Base-by-base conservation (phyloP, 1,140 invertebrate species). In the Maniola jurtina region DNA sequence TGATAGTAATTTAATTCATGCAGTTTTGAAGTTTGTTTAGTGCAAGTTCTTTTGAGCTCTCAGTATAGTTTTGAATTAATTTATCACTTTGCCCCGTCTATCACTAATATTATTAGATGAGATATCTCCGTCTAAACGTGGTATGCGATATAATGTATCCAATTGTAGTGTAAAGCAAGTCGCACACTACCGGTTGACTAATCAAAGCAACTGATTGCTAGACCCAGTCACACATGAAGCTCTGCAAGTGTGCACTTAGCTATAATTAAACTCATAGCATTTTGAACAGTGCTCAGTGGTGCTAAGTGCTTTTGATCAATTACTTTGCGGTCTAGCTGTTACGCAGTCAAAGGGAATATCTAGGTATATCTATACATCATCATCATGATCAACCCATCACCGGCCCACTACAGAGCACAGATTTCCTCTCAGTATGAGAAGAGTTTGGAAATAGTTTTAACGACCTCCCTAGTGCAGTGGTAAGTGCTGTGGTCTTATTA, bases 81-180 rank as follows among this genome's bases (percentile, higher is more conserved):
- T 45, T 9, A 13, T 45, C 5, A 6, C 13, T 11, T 45, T n/a
- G 13, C 13, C 42, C 42, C 13, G 13, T 45, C 42, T 45, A 45
- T 13, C 13, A n/a, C 10, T 45, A 11, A 45, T n/a, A 45, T 13
- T 11, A 25, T 25, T 8, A 11, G 11, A 11, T 45, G 13, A 11
- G 13, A 45, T 45, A 45, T 45, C 42, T 45, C 5, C 5, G 13
- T 6, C 13, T 9, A 9, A 45, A 45, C 42, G 13, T 1, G 13
- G 13, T 45, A 52, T 52, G 13, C 9, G 13, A 45, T 45, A 52
- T 52, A 16, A 52, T 52, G 48, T 52, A 52, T 52, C 48, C 14
- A 25, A 52, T 25, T 4, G 48, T 48, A 38, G 7, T 45, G 42
- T n/a, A 45, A 45, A 6, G 42, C 42, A 45, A 45, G 42, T 45